Percentiles rank a stretch among this genome's conserved stretches.
Evolutionary conservation across 2,797 vertebrate genomes (phyloP).

Genomic region (Ceryle rudis): DNA sequence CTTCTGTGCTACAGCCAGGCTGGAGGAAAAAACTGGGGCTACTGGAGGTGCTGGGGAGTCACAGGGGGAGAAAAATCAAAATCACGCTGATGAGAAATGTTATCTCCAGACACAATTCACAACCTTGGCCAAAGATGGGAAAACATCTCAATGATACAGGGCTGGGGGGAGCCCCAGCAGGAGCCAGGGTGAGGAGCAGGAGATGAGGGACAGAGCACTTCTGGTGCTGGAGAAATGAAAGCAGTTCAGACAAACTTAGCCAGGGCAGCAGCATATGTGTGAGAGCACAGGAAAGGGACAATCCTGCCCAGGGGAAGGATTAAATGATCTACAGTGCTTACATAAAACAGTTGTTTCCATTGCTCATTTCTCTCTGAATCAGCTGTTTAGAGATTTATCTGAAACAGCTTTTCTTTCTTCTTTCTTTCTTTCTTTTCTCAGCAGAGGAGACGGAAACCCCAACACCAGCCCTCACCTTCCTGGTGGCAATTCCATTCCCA

Average conservation of each 20-base stretch:
- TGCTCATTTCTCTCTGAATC: not conserved
- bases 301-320: not conserved
- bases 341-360: slow-evolving; percentile 9
- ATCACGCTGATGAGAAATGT: not conserved
- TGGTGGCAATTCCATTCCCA: not conserved
- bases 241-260: rapidly evolving
- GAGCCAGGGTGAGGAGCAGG: not conserved
- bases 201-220: not conserved
- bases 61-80: not conserved
- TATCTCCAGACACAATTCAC: not conserved
- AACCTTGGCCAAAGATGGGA: not conserved
- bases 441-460: not conserved
- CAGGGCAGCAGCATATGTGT: not conserved
- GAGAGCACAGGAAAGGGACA: not conserved
- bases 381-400: not conserved
- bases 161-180: not conserved
- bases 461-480: not conserved
- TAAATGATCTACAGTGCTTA: not conserved
- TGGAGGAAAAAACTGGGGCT: not conserved
- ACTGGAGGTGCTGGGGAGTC: not conserved
- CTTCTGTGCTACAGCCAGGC: not conserved
- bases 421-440: not conserved
- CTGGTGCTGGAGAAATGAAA: not conserved
- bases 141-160: not conserved
- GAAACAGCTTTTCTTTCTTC: not conserved